These are phyloP conservation scores for Alethe diademata DNA, from an alignment of 2,113 vertebrate genomes.

Conservation along the genomic window DNA sequence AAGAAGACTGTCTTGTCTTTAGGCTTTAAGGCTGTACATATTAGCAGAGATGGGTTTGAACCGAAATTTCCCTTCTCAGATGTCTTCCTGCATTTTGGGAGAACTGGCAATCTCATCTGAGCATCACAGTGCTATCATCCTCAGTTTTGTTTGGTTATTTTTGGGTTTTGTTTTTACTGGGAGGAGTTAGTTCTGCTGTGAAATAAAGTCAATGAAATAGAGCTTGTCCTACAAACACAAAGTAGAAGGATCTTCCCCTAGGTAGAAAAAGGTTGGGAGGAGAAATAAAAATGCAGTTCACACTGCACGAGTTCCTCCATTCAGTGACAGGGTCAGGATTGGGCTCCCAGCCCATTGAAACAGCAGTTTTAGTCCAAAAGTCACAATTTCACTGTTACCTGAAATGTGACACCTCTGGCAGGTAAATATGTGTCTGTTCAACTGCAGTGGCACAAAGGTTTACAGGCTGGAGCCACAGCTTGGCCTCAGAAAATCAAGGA, in stretches of 20 bases:
- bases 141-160: fast-evolving
- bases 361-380: not conserved
- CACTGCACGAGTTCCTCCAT: not conserved
- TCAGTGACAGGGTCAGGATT: not conserved
- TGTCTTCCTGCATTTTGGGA: not conserved
- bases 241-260: not conserved
- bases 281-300: not conserved
- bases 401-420: not conserved
- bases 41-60: conserved; percentile 34
- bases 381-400: not conserved
- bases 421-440: not conserved
- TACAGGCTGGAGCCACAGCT: not conserved
- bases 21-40: conserved; percentile 55
- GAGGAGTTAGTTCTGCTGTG: not conserved
- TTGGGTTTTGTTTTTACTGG: not conserved
- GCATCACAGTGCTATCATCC: not conserved
- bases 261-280: not conserved
- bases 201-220: not conserved
- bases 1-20: conserved; percentile 70
- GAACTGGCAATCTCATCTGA: not conserved
- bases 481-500: not conserved
- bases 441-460: not conserved
- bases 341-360: not conserved
- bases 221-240: not conserved
- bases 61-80: not conserved